phyloP scores from a whole-genome alignment of 2,888 invertebrate species.

The Nudaria mundana region DNA sequence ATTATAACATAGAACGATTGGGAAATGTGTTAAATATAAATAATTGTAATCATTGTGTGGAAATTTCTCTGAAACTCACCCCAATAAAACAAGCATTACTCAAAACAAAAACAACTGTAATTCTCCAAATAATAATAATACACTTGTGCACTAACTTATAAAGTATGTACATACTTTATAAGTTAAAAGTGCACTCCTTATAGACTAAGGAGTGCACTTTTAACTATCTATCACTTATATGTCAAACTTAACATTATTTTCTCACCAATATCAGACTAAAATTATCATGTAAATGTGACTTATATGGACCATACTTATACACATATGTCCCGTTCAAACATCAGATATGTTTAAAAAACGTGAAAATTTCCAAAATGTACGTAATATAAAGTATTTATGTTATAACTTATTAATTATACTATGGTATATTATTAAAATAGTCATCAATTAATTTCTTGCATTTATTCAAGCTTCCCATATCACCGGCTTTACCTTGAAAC shows the following conservation, averaged over 20 bases:
- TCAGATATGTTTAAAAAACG: too few relatives aligned
- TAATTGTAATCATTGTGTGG: too few relatives aligned
- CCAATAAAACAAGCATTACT: neutral
- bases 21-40: too few relatives aligned
- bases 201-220: neutral
- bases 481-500: conserved; percentile 89
- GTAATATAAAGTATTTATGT: conserved; percentile 12
- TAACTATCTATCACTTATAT: too few relatives aligned
- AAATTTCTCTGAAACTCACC: too few relatives aligned
- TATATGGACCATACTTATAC: too few relatives aligned
- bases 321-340: too few relatives aligned
- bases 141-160: too few relatives aligned
- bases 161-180: neutral
- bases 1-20: too few relatives aligned
- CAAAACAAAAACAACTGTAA: neutral
- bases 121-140: neutral
- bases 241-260: too few relatives aligned
- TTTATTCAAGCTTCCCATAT: conserved; percentile 82
- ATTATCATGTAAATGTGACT: too few relatives aligned
- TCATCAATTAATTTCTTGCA: conserved; percentile 83
- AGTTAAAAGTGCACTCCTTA: conserved; percentile 1
- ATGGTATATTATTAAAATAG: conserved; percentile 68
- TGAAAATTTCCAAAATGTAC: too few relatives aligned
- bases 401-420: conserved; percentile 10
- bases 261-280: conserved; percentile 2